Evolutionary conservation across 2,113 vertebrate species (phyloP).

Genomic region (Daboia siamensis): DNA sequence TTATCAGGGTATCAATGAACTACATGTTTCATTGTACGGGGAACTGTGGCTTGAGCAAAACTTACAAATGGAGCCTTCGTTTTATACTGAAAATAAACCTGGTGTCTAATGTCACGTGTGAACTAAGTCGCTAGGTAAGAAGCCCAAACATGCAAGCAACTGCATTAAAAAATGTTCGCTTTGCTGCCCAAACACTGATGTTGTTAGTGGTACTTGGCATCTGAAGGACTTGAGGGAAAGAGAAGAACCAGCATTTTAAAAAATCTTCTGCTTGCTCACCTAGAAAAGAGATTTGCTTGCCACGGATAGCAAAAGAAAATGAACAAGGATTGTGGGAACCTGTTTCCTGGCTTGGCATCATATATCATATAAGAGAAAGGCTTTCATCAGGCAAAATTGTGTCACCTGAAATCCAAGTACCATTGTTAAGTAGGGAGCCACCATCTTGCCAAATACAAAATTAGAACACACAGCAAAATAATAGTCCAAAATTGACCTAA

Average conservation of each 20-base stretch:
- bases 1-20: not conserved
- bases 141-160: not conserved
- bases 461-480: not conserved
- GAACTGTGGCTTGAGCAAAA: not conserved
- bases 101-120: not conserved
- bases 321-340: not conserved
- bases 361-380: not conserved
- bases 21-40: not conserved
- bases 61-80: not conserved
- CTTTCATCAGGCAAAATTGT: not conserved
- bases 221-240: not conserved
- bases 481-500: not conserved
- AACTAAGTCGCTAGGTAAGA: not conserved
- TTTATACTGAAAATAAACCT: not conserved
- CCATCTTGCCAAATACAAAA: not conserved
- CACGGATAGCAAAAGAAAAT: not conserved
- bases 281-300: not conserved
- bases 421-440: not conserved
- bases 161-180: not conserved
- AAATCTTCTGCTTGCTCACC: no score
- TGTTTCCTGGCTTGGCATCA: not conserved
- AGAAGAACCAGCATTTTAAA: not conserved
- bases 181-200: not conserved
- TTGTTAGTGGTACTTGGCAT: not conserved
- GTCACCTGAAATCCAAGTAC: fast-evolving